phyloP scores from a whole-genome alignment of 1,140 invertebrate genomes.

The Bombus breviceps region DNA sequence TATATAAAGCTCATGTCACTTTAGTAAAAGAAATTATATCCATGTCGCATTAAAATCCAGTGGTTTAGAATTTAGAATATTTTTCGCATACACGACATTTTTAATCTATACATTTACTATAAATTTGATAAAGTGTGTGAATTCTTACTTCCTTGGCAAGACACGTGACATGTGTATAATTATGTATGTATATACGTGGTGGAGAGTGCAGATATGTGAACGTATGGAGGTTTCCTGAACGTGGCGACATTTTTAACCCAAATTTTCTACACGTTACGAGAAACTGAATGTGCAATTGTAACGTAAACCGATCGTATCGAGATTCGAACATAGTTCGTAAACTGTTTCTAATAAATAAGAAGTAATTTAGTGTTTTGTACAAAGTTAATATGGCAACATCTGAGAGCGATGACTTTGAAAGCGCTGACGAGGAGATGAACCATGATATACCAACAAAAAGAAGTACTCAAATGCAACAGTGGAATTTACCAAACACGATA shows the following conservation, averaged over 20 bases:
- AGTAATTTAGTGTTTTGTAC: neutral
- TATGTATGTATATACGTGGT: neutral
- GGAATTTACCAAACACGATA: conserved; percentile 68
- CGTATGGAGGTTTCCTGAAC: neutral
- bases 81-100: conserved; percentile 2
- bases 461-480: conserved; percentile 9
- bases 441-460: conserved; percentile 40
- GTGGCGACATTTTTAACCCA: neutral
- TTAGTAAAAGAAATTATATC: neutral
- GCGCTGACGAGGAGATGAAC: conserved; percentile 85
- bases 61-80: neutral
- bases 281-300: neutral
- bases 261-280: neutral
- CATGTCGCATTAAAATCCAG: neutral
- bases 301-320: neutral
- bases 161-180: neutral
- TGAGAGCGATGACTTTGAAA: conserved; percentile 89
- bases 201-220: neutral
- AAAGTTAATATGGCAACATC: conserved; percentile 85
- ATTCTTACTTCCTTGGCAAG: neutral
- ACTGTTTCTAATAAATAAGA: neutral
- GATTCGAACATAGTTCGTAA: neutral
- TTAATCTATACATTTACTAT: neutral
- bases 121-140: neutral
- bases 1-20: neutral